Evolutionary conservation across 2,888 invertebrate species (phyloP).

Genomic region (Strigamia crassipes): DNA sequence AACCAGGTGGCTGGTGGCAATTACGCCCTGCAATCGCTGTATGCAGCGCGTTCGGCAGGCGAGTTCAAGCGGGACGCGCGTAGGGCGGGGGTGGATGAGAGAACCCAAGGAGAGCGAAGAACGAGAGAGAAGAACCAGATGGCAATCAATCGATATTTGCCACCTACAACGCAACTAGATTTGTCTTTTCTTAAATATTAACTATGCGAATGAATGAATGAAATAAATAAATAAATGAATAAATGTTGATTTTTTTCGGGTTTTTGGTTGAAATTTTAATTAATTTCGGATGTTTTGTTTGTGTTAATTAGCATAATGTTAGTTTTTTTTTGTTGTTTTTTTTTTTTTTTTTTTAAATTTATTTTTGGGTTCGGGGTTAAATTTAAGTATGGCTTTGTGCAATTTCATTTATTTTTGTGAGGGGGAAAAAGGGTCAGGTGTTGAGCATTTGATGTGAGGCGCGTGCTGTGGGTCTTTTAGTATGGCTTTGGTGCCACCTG

Average conservation of each 20-base stretch:
- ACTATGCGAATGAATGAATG: no score
- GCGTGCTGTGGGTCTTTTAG: slow-evolving; percentile 21
- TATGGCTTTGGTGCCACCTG: slow-evolving; percentile 22
- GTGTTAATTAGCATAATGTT: neutral
- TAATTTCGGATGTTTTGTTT: no score
- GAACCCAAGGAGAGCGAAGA: neutral
- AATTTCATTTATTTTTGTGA: neutral
- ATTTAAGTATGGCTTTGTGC: no score
- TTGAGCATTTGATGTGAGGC: slow-evolving; percentile 20
- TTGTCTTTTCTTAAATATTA: neutral
- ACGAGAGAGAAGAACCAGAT: neutral
- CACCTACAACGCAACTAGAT: neutral
- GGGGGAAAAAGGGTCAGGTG: neutral
- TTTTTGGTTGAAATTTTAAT: no score
- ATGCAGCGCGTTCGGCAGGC: slow-evolving; percentile 19
- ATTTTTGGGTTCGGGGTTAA: no score
- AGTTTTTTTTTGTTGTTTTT: no score
- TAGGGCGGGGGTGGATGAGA: slow-evolving; percentile 25
- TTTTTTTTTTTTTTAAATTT: no score
- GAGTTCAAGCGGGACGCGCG: neutral
- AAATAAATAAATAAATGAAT: no score
- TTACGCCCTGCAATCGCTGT: slow-evolving; percentile 10
- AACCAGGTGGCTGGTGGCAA: slow-evolving; percentile 17
- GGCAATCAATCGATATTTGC: slow-evolving; percentile 24
- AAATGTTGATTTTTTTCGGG: no score